phyloP scores from a whole-genome alignment of 2,888 invertebrate species.

The Erebia epiphron region DNA sequence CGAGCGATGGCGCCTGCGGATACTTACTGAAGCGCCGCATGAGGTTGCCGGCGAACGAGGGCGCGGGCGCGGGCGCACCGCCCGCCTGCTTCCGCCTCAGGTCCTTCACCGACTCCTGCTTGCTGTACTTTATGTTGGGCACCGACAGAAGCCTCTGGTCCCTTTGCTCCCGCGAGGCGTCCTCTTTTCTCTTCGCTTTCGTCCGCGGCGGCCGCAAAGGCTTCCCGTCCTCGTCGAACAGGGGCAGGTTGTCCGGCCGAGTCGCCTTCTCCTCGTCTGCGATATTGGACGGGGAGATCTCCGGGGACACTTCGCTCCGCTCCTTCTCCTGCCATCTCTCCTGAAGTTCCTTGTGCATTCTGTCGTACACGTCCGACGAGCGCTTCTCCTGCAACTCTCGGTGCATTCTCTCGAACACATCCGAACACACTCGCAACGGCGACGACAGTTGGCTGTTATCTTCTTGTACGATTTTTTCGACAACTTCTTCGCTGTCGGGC shows the following conservation, averaged over 20 bases:
- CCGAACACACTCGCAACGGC: conserved; percentile 67
- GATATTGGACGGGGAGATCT: conserved; percentile 51
- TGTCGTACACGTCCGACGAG: conserved; percentile 63
- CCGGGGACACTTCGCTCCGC: conserved; percentile 49
- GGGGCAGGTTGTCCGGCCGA: conserved; percentile 86
- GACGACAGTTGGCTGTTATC: conserved; percentile 51
- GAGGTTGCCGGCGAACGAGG: conserved; percentile 88
- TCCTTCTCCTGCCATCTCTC: conserved; percentile 70
- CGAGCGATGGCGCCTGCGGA: conserved; percentile 55
- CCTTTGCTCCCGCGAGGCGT: conserved; percentile 79
- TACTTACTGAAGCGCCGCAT: conserved; percentile 96
- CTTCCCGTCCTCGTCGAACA: conserved; percentile 68
- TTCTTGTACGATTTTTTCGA: conserved; percentile 42
- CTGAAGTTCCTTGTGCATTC: conserved; percentile 75
- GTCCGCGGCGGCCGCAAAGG: conserved; percentile 77
- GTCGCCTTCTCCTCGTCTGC: conserved; percentile 49
- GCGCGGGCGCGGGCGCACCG: conserved; percentile 68
- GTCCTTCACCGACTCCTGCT: conserved; percentile 79
- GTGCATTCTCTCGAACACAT: conserved; percentile 72
- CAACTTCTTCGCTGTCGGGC: conserved; percentile 49
- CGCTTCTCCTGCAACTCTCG: conserved; percentile 65
- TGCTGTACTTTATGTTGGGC: conserved; percentile 87
- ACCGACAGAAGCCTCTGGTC: conserved; percentile 86
- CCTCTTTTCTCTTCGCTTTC: conserved; percentile 66
- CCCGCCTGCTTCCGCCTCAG: conserved; percentile 79